These are phyloP conservation scores for Oreochromis tanganicae DNA, from an alignment of 2,113 vertebrate genomes.

Conservation along the genomic window DNA sequence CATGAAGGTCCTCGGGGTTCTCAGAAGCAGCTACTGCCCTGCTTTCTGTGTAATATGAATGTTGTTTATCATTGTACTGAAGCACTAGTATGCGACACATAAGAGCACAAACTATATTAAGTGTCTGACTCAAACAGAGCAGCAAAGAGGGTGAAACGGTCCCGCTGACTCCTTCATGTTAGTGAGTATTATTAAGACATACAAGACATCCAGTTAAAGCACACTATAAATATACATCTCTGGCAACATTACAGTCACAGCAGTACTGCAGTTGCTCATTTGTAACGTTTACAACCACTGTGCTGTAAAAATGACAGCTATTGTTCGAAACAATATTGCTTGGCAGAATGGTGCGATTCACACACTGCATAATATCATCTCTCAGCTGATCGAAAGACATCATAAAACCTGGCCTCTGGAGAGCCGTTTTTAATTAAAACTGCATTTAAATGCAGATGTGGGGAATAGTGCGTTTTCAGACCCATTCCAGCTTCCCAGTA, in stretches of 20 bases:
- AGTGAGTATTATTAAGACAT: not conserved
- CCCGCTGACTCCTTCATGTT: not conserved
- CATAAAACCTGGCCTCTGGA: not conserved
- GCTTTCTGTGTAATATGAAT: not conserved
- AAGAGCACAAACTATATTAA: not conserved
- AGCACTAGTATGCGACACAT: not conserved
- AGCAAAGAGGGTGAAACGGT: not conserved
- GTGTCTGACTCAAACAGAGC: not conserved
- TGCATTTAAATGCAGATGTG: slow-evolving; percentile 21
- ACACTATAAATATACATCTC: not conserved
- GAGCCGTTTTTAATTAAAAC: slow-evolving; percentile 16
- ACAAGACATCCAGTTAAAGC: not conserved
- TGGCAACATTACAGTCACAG: not conserved
- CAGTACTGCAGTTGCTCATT: not conserved
- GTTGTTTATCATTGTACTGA: not conserved
- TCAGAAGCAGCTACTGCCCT: not conserved
- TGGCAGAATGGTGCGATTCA: not conserved
- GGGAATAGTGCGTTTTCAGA: not conserved
- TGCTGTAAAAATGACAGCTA: not conserved
- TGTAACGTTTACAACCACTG: not conserved
- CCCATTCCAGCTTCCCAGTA: not conserved
- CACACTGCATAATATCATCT: not conserved
- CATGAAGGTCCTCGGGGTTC: not conserved
- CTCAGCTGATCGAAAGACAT: slow-evolving; percentile 5
- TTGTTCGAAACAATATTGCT: not conserved